These are phyloP conservation scores for Nasonovia ribisnigri DNA, from an alignment of 2,888 invertebrate genomes.

Conservation along the genomic window DNA sequence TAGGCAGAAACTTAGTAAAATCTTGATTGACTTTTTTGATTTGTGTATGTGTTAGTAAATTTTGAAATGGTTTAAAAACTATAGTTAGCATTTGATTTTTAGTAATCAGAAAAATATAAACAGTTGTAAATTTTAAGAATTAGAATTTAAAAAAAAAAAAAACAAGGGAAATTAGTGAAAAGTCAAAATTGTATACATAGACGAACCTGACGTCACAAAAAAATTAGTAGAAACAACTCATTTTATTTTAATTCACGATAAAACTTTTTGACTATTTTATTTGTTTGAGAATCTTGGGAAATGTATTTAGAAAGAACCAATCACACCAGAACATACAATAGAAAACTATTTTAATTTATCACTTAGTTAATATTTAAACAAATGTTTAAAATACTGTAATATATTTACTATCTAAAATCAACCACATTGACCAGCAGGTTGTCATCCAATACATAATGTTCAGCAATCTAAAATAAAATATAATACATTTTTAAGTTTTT, in stretches of 20 bases:
- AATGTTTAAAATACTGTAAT: neutral
- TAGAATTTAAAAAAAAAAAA: neutral
- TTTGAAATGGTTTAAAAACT: neutral
- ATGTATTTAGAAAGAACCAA: neutral
- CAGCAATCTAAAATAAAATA: conserved; percentile 76
- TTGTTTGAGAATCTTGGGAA: neutral
- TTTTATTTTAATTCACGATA: no score
- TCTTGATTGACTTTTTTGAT: neutral
- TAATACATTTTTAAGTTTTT: neutral
- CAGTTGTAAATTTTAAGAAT: neutral
- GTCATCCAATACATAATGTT: conserved; percentile 79
- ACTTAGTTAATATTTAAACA: neutral
- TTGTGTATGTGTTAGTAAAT: neutral
- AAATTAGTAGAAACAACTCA: no score
- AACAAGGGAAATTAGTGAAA: neutral
- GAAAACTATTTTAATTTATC: conserved; percentile 7
- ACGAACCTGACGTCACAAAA: no score
- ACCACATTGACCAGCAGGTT: conserved; percentile 78
- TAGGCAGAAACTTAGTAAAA: no score
- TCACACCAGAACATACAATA: neutral
- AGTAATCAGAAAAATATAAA: neutral
- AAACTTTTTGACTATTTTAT: neutral
- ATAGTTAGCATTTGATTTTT: neutral
- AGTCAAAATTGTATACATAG: no score
- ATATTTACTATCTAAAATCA: conserved; percentile 75